Percentiles rank a stretch among this genome's conserved stretches.
Evolutionary conservation across 1,140 invertebrate species (phyloP).

Genomic region (Pemphigus obesinymphae): DNA sequence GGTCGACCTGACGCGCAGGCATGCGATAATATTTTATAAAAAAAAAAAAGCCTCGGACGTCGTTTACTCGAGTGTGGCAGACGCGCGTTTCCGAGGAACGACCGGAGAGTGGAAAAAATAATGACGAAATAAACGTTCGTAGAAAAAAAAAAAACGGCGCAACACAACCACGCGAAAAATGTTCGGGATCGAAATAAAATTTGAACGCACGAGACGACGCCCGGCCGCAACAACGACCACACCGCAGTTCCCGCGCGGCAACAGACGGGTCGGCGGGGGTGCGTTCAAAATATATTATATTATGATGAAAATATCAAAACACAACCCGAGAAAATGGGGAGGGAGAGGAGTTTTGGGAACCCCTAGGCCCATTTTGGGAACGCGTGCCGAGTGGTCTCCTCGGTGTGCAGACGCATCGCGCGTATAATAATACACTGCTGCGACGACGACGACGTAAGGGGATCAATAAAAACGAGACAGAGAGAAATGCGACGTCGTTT

Average conservation of each 20-base stretch:
- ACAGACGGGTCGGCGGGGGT: too few relatives aligned
- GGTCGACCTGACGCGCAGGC: too few relatives aligned
- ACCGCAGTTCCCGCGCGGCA: background rate
- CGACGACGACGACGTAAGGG: background rate
- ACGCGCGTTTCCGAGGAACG: too few relatives aligned
- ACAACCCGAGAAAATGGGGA: background rate
- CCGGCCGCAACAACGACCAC: too few relatives aligned
- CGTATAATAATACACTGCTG: background rate
- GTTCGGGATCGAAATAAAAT: too few relatives aligned
- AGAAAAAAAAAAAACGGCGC: too few relatives aligned
- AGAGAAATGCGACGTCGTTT: background rate
- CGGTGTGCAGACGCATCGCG: background rate
- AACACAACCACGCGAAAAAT: too few relatives aligned
- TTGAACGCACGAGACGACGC: background rate
- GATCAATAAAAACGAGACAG: slow-evolving; percentile 28
- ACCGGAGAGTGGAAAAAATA: too few relatives aligned
- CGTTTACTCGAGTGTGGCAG: too few relatives aligned
- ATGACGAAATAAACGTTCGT: too few relatives aligned
- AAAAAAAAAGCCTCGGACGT: too few relatives aligned
- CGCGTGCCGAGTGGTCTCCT: background rate
- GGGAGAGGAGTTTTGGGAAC: background rate
- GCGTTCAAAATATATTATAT: background rate
- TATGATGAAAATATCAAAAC: background rate
- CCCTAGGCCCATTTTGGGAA: slow-evolving; percentile 2
- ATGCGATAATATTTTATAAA: too few relatives aligned